These are phyloP conservation scores for Zaprionus bogoriensis DNA, from an alignment of 2,888 invertebrate genomes.

Conservation along the genomic window DNA sequence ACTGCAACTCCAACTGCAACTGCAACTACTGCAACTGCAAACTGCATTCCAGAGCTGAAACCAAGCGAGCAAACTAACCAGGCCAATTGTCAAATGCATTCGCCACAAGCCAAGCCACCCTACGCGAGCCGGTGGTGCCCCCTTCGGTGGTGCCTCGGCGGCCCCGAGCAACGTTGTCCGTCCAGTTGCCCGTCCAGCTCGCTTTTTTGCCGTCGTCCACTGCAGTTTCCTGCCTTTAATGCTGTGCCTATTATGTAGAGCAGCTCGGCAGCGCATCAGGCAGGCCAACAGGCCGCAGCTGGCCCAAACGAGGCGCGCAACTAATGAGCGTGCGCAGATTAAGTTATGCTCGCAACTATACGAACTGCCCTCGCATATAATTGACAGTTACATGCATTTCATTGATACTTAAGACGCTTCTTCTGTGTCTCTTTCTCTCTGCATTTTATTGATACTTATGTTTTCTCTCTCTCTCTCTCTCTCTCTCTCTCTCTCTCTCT, in stretches of 20 bases:
- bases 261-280: slow-evolving; percentile 20
- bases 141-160: too few relatives aligned
- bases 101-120: slow-evolving; percentile 45
- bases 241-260: slow-evolving; percentile 42
- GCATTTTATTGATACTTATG: slow-evolving; percentile 3
- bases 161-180: too few relatives aligned
- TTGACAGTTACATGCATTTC: slow-evolving; percentile 24
- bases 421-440: not conserved
- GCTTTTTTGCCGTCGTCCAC: not conserved
- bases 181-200: slow-evolving; percentile 9
- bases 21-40: slow-evolving; percentile 39
- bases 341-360: not conserved
- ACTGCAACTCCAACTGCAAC: slow-evolving; percentile 34
- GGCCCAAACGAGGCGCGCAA: too few relatives aligned
- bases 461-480: not conserved
- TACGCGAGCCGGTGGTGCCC: slow-evolving; percentile 26
- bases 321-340: not conserved
- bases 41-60: slow-evolving; percentile 45
- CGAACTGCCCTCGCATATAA: slow-evolving; percentile 7
- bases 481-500: not conserved
- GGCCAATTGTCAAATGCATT: slow-evolving; percentile 62
- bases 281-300: slow-evolving; percentile 14
- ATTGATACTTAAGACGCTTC: slow-evolving; percentile 48
- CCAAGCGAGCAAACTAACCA: slow-evolving; percentile 32
- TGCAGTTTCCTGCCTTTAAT: slow-evolving; percentile 48